Base-by-base conservation (phyloP, 2,797 vertebrate genomes). In the Spondyliosoma cantharus region DNA sequence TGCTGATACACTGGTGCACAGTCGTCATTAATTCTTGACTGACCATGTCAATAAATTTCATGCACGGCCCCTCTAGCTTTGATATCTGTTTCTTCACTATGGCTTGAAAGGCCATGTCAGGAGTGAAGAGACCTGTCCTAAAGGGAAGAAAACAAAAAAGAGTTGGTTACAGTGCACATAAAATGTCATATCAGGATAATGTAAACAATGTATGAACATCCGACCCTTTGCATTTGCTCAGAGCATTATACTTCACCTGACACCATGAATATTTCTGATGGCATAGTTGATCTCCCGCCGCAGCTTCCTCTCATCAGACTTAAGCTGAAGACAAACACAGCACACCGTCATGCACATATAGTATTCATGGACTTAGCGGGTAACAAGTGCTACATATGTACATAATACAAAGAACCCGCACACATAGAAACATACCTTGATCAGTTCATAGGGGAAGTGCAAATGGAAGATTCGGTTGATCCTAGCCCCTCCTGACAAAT, bases 381-480 rank as follows among this genome's bases (percentile, higher is more conserved):
- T 7, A 20, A 63, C 25, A 32, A 45, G 4, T 1, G 1, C 42
- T 63, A 64, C 0, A 3, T 25, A 8, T 45, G n/a, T 12, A 42
- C 52, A 61, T 25, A 45, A 56, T 4, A n/a, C 7, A 57, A 8
- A 81, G 3, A 62, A 56, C 37, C 37, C 43, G 56, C 25, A 45
- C 11, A 60, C 78, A 61, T 27, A 37, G 37, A 9, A 37, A 37
- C 9, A 37, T 37, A 93, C 94, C 91, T 94, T 92, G 14, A 88
- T 48, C 53, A 95, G 87, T 65, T 93, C 90, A 63, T 73, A 96
- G 13, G 97, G 97, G 89, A 99, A 97, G 49, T 94, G 95, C 67
- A 97, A 96, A 3, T 99, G 97, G 92, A 99, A 99, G 90, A 99
- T 96, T 19, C 95, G 95, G 85, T 98, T 98, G 91, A 99, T 98